Evolutionary conservation across 1,140 invertebrate species (phyloP).

Genomic region (Lepeophtheirus salmonis): DNA sequence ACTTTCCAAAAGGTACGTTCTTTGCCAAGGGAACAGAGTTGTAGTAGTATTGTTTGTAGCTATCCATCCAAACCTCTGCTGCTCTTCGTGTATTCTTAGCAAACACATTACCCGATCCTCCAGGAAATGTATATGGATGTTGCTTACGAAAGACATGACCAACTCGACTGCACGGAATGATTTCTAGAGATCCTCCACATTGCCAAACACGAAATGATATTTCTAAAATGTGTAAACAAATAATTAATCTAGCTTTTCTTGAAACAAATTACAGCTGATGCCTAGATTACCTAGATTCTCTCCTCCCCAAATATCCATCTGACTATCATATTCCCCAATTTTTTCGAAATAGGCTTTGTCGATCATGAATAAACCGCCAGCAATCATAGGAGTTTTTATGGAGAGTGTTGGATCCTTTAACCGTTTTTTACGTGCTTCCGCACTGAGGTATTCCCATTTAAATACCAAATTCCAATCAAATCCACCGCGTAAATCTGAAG

Average conservation of each 20-base stretch:
- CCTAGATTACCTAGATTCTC: constrained; percentile 47
- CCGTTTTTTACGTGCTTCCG: constrained; percentile 52
- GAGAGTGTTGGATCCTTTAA: constrained; percentile 47
- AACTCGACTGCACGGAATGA: constrained; percentile 76
- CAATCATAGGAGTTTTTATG: constrained; percentile 70
- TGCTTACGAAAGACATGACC: constrained; percentile 75
- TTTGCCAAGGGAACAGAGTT: constrained; percentile 62
- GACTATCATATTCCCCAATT: constrained; percentile 87
- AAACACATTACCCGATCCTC: constrained; percentile 53
- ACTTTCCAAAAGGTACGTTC: constrained; percentile 73
- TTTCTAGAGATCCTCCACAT: constrained; percentile 80
- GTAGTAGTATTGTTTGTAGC: constrained; percentile 81
- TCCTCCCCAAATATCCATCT: constrained; percentile 90
- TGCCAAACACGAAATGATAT: constrained; percentile 76
- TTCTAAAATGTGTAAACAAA: constrained; percentile 30
- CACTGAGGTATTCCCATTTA: constrained; percentile 85
- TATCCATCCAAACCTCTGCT: constrained; percentile 89
- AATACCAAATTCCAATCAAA: constrained; percentile 96
- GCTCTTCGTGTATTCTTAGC: constrained; percentile 51
- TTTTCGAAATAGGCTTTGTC: constrained; percentile 75
- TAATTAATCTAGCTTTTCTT: too few relatives aligned
- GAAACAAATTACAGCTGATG: too few relatives aligned
- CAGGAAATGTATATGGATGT: constrained; percentile 85
- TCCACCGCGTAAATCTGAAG: constrained; percentile 68
- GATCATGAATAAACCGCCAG: constrained; percentile 79